Base-by-base conservation (phyloP, 2,113 vertebrate genomes). In the Channa argus region DNA sequence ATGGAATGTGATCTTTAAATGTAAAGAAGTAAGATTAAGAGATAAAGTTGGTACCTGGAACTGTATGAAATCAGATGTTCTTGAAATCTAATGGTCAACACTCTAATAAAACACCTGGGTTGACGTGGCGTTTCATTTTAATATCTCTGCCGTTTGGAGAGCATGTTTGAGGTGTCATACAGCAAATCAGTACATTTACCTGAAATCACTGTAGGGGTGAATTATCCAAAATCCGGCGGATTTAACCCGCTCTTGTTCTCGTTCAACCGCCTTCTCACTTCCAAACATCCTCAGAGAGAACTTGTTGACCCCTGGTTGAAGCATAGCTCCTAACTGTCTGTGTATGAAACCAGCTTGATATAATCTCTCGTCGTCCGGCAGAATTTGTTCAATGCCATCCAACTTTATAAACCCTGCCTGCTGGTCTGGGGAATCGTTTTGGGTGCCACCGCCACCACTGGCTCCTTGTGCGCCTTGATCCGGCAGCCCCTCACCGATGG, bases 261-360 rank as follows among this genome's bases (percentile, higher is more conserved):
- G 92, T 90, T 99, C 98, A 79, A 99, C 98, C 37, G 98, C 98
- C 93, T 99, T 99, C 93, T 99, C 97, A 92, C 98, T 99, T 85
- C 98, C 98, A 93, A 99, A 99, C 98, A 99, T 99, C 95, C 98
- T 94, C 88, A 99, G 95, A 83, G 98, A 99, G 94, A 99, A 99
- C 96, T 99, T 99, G 95, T 99, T 99, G 94, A 99, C 98, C 90
- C 98, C 98, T 0, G 98, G 98, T 79, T 99, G 98, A 39, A 99
- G 95, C 97, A 99, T 97, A 70, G 97, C 97, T 81, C 97, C 97
- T 43, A 99, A 96, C 86, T 99, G 98, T 85, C 97, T 94, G 91
- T 99, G 98, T 93, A 99, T 98, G 92, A 99, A 99, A 73, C 97
- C 97, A 1, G 95, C 92, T 86, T 97, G 97, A 83, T 95, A 97